Conservation (phyloP, 2,888 invertebrate species). For the Macaria liturata region DNA sequence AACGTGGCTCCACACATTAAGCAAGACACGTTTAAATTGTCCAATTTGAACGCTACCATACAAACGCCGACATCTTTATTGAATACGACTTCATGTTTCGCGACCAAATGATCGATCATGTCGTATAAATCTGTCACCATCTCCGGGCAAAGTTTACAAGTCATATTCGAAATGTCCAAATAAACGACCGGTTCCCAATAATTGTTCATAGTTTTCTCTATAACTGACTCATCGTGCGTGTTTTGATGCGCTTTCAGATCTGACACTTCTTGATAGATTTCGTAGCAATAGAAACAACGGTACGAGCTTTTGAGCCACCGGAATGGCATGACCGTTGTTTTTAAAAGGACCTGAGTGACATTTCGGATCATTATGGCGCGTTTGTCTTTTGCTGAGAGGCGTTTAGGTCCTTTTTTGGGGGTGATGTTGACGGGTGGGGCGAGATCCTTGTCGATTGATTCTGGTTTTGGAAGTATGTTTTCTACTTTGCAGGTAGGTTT, state of each 20-base stretch:
- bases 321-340: conserved; percentile 72
- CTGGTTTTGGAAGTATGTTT: not conserved
- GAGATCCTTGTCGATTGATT: conserved; percentile 6
- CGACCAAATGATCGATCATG: conserved; percentile 65
- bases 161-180: conserved; percentile 61
- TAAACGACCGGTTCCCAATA: conserved; percentile 75
- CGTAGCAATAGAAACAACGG: conserved; percentile 76
- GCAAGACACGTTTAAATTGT: conserved; percentile 63
- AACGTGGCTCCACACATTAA: conserved; percentile 65
- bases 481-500: not conserved
- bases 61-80: conserved; percentile 71
- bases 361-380: conserved; percentile 65
- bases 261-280: conserved; percentile 69
- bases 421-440: conserved; percentile 28
- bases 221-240: conserved; percentile 58
- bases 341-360: conserved; percentile 62
- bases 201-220: conserved; percentile 67
- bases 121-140: conserved; percentile 60
- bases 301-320: conserved; percentile 76
- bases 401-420: conserved; percentile 29
- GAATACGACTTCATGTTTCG: conserved; percentile 56
- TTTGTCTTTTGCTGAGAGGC: conserved; percentile 56
- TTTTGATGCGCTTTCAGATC: conserved; percentile 66
- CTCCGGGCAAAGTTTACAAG: conserved; percentile 64
- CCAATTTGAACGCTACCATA: conserved; percentile 71